phyloP scores from a whole-genome alignment of 2,888 invertebrate species.

The Ganaspis brasiliensis region DNA sequence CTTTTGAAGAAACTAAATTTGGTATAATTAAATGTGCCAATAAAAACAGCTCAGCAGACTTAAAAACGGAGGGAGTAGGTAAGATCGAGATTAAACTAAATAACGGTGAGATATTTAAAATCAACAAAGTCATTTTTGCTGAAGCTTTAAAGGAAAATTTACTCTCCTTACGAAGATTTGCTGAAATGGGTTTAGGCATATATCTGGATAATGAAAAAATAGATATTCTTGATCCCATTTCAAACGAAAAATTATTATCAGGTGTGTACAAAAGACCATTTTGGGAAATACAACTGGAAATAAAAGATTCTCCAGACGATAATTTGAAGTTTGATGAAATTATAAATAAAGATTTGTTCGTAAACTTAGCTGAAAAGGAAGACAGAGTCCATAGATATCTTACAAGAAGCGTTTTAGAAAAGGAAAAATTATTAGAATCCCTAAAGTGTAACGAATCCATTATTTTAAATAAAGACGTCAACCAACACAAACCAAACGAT shows the following conservation, averaged over 20 bases:
- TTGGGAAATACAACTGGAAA: conserved; percentile 57
- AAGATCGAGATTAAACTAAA: neutral
- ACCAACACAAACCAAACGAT: neutral
- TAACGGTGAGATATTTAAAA: conserved; percentile 48
- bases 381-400: conserved; percentile 38
- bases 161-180: conserved; percentile 59
- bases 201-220: conserved; percentile 60
- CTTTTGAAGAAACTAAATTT: neutral
- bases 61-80: neutral
- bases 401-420: conserved; percentile 43
- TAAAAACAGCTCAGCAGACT: neutral
- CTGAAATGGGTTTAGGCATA: conserved; percentile 57
- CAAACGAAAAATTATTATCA: conserved; percentile 54
- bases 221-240: conserved; percentile 52
- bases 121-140: conserved; percentile 44
- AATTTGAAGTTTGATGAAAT: too few species aligned
- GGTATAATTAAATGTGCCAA: neutral
- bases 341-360: conserved; percentile 19
- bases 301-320: conserved; percentile 44
- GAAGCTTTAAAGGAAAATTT: conserved; percentile 39
- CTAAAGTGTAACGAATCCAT: neutral
- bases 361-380: conserved; percentile 36
- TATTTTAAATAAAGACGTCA: neutral
- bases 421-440: conserved; percentile 15
- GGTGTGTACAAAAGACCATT: conserved; percentile 58